Evolutionary conservation across 2,797 vertebrate genomes (phyloP), one percentile per base, ranked within the genome.

Genomic region (Chelidonichthys spinosus): DNA sequence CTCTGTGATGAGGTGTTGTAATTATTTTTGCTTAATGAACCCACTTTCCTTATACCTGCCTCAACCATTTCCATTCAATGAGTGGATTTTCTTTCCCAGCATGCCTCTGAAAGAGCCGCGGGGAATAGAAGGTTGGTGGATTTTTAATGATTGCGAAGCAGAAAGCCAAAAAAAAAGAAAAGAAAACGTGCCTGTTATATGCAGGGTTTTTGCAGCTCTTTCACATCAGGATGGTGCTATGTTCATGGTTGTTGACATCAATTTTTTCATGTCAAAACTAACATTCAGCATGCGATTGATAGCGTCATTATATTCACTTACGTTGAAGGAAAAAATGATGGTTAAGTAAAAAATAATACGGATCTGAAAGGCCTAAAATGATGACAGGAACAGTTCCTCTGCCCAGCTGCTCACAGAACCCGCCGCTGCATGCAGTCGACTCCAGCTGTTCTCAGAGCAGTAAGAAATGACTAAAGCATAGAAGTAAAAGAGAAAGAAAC

Each of bases 401-500:
- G n/a, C 35, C 11, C 74, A 77, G 55, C 59, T 65, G 77, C 52
- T 74, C 63, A 15, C 7, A 60, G 62, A 52, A 64, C 11, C 10
- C 60, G 50, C 66, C 75, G 66, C 75, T 74, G 67, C 43, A 72
- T 67, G 56, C 73, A 54, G 66, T 14, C 35, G 49, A 39, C 42
- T 76, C 76, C 82, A 86, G 74, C 74, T 85, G 87, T 77, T 89
- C 53, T 67, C 25, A 18, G 43, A 68, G 33, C 58, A 52, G 60
- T 46, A 40, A 73, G 6, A 49, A 55, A 13, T 5, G 42, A 25
- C 60, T 58, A 67, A 74, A 35, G 56, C 72, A 44, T 44, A 10
- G 8, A 59, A 42, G 32, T 60, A 60, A 74, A 25, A 25, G 2
- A 25, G 25, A 25, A 25, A 2, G 2, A 25, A 66, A 69, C 61